Evolutionary conservation across 2,113 vertebrate species (phyloP), one percentile per base, ranked within the genome.

Genomic region (Pluvianellus socialis): DNA sequence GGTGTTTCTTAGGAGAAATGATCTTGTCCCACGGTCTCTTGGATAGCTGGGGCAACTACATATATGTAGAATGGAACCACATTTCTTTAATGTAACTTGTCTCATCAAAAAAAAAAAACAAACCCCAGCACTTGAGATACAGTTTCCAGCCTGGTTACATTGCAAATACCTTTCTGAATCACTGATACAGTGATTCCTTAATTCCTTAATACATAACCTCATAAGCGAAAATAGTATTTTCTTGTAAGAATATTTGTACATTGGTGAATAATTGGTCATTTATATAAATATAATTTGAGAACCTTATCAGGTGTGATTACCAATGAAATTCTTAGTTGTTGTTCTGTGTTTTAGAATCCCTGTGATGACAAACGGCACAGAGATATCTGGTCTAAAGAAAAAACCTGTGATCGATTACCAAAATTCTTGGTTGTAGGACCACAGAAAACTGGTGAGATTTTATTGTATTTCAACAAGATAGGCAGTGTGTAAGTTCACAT

Each of bases 331-430:
- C 33, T 61, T 74, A 32, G 10, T 74, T 50, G 30, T 50, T 94
- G 4, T 93, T 77, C 84, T 95, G 83, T 23, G 1, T 80, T 62
- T 67, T 79, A 99, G 99, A 99, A 99, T 70, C 99, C 99, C 15
- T 99, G 99, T 91, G 99, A 99, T 97, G 99, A 99, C 97, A 99
- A 99, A 97, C 98, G 99, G 58, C 99, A 99, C 96, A 99, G 99
- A 98, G 99, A 99, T 98, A 99, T 99, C 96, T 99, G 99, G 99
- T 99, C 99, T 62, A 99, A 99, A 98, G 99, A 99, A 97, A 99
- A 99, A 98, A 99, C 99, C 58, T 99, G 99, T 89, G 99, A 99
- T 97, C 99, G 99, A 33, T 98, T 99, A 92, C 99, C 99, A 88
- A 99, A 99, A 96, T 99, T 99, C 97, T 98, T 99, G 98, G 99